Conservation (phyloP, 2,888 invertebrate species). For the Hyposoter didymator region DNA sequence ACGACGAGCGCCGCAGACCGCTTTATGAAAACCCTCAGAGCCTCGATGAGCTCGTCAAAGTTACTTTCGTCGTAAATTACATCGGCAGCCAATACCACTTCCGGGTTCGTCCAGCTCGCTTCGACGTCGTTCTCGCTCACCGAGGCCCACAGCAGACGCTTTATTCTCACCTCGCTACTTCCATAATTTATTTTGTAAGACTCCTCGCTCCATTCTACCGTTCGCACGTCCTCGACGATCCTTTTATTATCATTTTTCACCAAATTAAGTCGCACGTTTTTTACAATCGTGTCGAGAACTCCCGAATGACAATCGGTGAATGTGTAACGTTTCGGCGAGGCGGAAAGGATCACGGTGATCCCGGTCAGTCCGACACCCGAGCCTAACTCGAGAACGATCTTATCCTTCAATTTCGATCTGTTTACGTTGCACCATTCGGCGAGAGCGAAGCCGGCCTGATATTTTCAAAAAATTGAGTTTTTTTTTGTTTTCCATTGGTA, state of each 20-base stretch:
- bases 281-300: slow-evolving; percentile 87
- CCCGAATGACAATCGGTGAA: slow-evolving; percentile 90
- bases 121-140: slow-evolving; percentile 78
- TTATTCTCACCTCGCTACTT: slow-evolving; percentile 75
- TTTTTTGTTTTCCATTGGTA: slow-evolving; percentile 9
- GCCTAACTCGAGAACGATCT: slow-evolving; percentile 90
- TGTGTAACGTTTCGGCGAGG: slow-evolving; percentile 85
- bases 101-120: slow-evolving; percentile 77
- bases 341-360: slow-evolving; percentile 86
- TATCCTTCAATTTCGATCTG: slow-evolving; percentile 85
- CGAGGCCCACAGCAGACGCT: slow-evolving; percentile 85
- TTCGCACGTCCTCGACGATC: slow-evolving; percentile 36
- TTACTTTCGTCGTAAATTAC: slow-evolving; percentile 87
- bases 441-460: slow-evolving; percentile 88
- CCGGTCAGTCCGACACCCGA: slow-evolving; percentile 92
- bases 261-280: slow-evolving; percentile 88
- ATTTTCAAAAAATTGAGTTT: neutral
- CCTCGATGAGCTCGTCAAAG: slow-evolving; percentile 84
- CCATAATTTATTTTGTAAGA: slow-evolving; percentile 63
- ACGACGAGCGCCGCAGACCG: slow-evolving; percentile 83
- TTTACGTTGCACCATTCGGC: slow-evolving; percentile 90
- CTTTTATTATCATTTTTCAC: slow-evolving; percentile 32
- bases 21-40: slow-evolving; percentile 84
- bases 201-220: slow-evolving; percentile 51
- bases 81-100: slow-evolving; percentile 87